These are phyloP conservation scores for Zaprionus bogoriensis DNA, from an alignment of 2,888 invertebrate genomes.

Conservation along the genomic window DNA sequence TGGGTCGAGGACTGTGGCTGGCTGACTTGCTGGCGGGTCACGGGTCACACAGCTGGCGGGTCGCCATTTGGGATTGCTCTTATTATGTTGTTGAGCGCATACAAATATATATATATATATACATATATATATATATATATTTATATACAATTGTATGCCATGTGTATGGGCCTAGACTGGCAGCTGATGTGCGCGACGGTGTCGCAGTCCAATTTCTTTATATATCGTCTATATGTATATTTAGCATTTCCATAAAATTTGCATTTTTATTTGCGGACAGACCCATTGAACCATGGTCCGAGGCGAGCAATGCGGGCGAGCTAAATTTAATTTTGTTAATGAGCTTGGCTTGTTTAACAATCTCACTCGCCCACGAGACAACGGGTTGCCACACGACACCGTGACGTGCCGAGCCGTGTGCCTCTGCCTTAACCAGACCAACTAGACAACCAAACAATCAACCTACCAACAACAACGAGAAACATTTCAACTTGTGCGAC, in stretches of 20 bases:
- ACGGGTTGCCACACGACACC: conserved; percentile 23
- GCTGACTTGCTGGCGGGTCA: background rate
- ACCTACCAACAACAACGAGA: background rate
- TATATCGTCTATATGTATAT: conserved; percentile 21
- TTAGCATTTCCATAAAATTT: conserved; percentile 63
- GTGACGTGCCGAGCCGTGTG: background rate
- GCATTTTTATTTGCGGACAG: conserved; percentile 56
- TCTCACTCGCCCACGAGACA: conserved; percentile 22
- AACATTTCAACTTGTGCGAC: background rate
- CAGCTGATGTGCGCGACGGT: background rate
- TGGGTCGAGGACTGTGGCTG: no score
- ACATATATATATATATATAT: no score
- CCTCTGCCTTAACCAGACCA: background rate
- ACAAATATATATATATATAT: background rate
- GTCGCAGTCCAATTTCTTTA: conserved; percentile 25
- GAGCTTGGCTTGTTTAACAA: conserved; percentile 57
- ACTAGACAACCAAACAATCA: background rate
- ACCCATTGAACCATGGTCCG: conserved; percentile 40
- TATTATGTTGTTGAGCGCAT: background rate
- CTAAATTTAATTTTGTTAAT: conserved; percentile 74
- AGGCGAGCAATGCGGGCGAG: conserved; percentile 13
- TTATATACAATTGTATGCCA: no score
- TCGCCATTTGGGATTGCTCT: background rate
- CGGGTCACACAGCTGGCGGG: background rate
- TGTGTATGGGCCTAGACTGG: conserved; percentile 8